phyloP scores from a whole-genome alignment of 2,797 vertebrate species.

The Myioborus miniatus region DNA sequence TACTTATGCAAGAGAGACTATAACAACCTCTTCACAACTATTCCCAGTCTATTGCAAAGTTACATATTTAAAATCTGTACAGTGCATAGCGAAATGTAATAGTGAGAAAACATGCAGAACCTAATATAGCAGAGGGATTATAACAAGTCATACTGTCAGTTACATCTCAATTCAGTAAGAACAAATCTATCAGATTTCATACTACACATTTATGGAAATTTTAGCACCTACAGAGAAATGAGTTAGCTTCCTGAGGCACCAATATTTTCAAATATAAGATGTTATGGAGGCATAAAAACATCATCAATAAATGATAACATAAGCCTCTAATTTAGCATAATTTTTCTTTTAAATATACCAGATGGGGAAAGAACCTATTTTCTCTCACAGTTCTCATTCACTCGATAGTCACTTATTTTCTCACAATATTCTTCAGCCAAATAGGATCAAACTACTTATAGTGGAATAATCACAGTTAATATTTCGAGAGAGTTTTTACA shows the following conservation, averaged over 20 bases:
- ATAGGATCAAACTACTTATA: neutral
- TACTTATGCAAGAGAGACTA: conserved; percentile 51
- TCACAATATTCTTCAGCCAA: neutral
- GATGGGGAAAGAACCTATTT: neutral
- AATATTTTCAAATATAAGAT: neutral
- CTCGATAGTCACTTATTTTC: neutral
- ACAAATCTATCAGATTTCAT: neutral
- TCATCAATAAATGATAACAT: neutral
- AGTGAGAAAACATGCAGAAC: neutral
- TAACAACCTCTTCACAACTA: conserved; percentile 22
- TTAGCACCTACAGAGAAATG: conserved; percentile 3
- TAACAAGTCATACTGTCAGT: neutral
- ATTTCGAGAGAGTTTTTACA: neutral
- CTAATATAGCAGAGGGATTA: neutral
- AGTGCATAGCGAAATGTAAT: neutral
- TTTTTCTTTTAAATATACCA: conserved; percentile 7
- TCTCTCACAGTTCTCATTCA: neutral
- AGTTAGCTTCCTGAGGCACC: neutral
- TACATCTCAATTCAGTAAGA: conserved; percentile 4
- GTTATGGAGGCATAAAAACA: neutral
- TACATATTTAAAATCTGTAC: neutral
- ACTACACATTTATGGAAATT: neutral
- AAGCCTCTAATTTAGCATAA: neutral
- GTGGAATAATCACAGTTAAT: neutral
- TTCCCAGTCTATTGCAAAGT: neutral